Evolutionary conservation across 2,888 invertebrate genomes (phyloP).

Genomic region (Archips crataeganus): DNA sequence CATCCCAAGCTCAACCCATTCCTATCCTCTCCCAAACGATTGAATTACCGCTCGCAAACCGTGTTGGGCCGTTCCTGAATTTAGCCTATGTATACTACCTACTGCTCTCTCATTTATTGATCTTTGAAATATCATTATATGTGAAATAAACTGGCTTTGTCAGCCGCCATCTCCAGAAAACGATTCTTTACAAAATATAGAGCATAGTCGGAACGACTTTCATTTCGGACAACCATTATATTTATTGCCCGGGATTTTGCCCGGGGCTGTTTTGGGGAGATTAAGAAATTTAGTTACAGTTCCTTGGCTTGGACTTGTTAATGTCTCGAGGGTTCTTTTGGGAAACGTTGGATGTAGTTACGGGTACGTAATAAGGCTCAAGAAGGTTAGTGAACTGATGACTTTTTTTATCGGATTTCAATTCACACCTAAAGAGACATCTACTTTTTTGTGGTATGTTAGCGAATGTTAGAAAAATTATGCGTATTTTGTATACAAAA

Average conservation of each 20-base stretch:
- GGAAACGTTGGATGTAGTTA: constrained; percentile 2
- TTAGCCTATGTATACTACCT: no score
- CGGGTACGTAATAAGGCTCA: background rate
- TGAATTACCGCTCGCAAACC: no score
- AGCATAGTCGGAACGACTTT: background rate
- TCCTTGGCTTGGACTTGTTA: constrained; percentile 23
- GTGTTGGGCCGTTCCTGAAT: no score
- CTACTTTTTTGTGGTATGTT: no score
- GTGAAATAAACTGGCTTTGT: background rate
- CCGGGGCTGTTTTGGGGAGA: constrained; percentile 23
- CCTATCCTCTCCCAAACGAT: no score
- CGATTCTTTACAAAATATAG: constrained; percentile 18
- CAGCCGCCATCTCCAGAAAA: background rate
- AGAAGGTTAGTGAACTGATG: background rate
- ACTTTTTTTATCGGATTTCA: no score
- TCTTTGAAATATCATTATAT: background rate
- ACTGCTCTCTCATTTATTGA: no score
- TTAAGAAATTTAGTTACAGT: constrained; percentile 41
- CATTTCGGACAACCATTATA: constrained; percentile 18
- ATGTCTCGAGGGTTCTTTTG: constrained; percentile 12
- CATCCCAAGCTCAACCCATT: no score
- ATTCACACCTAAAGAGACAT: no score
- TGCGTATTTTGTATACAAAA: no score
- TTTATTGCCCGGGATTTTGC: constrained; percentile 34
- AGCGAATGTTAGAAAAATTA: no score